phyloP scores from a whole-genome alignment of 2,888 invertebrate species.

The Drosophila recens region DNA sequence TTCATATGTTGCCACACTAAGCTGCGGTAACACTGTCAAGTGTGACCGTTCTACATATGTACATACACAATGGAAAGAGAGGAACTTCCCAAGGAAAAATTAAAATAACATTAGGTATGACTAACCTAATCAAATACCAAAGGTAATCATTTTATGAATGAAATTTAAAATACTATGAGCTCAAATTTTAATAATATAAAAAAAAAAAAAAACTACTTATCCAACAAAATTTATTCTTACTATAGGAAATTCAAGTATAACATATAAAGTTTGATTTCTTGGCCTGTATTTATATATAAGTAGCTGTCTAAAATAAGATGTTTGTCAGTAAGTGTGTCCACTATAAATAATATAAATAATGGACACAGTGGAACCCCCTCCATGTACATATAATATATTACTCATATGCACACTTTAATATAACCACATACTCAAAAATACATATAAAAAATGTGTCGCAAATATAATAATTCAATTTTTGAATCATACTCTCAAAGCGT shows the following conservation, averaged over 20 bases:
- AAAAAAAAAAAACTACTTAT: too few relatives aligned
- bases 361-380: constrained; percentile 23
- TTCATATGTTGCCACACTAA: constrained; percentile 4
- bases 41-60: too few relatives aligned
- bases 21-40: constrained; percentile 6
- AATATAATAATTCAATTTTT: constrained; percentile 49
- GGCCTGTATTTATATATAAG: too few relatives aligned
- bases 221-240: too few relatives aligned
- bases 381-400: constrained; percentile 1
- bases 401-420: constrained; percentile 8
- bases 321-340: constrained; percentile 4
- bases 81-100: background rate
- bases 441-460: constrained; percentile 6
- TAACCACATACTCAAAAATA: constrained; percentile 1
- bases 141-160: background rate
- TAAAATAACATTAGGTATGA: constrained; percentile 1
- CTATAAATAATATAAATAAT: constrained; percentile 2
- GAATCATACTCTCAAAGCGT: constrained; percentile 58
- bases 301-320: background rate
- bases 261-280: too few relatives aligned
- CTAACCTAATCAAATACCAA: background rate
- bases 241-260: too few relatives aligned
- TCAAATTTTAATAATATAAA: background rate
- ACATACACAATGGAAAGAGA: too few relatives aligned
- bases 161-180: background rate